Evolutionary conservation across 2,888 invertebrate genomes (phyloP).

Genomic region (Agriotes lineatus): DNA sequence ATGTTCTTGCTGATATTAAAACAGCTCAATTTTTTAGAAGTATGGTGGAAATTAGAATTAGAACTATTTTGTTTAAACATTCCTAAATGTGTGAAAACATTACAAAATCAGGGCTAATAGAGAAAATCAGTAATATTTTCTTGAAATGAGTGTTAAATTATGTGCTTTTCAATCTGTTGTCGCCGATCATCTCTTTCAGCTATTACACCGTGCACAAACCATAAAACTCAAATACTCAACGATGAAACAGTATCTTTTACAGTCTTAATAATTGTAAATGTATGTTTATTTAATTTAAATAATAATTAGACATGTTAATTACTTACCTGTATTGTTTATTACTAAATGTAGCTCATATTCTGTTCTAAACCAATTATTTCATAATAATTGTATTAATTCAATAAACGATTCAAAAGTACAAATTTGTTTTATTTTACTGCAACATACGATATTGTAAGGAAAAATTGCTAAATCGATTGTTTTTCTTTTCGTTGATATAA

Average conservation of each 20-base stretch:
- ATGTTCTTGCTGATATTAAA: not conserved
- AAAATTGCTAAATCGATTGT: no score
- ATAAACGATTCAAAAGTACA: no score
- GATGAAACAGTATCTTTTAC: not conserved
- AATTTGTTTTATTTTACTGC: no score
- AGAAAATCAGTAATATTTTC: no score
- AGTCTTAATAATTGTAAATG: not conserved
- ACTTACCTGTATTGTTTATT: constrained; percentile 4
- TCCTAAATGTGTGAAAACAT: no score
- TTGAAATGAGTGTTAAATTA: no score
- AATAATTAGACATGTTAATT: not conserved
- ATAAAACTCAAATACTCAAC: not conserved
- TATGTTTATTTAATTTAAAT: not conserved
- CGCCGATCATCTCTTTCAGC: no score
- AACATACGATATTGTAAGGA: no score
- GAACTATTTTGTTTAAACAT: not conserved
- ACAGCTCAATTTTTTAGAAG: not conserved
- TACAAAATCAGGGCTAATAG: no score
- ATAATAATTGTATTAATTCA: constrained; percentile 1
- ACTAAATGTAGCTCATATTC: constrained; percentile 6
- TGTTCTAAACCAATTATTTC: not conserved
- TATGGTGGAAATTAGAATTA: not conserved
- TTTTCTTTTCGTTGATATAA: no score
- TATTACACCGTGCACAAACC: not conserved
- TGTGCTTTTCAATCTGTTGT: no score